Evolutionary conservation across 2,888 invertebrate genomes (phyloP).

Genomic region (Listrodromus nycthemerus): DNA sequence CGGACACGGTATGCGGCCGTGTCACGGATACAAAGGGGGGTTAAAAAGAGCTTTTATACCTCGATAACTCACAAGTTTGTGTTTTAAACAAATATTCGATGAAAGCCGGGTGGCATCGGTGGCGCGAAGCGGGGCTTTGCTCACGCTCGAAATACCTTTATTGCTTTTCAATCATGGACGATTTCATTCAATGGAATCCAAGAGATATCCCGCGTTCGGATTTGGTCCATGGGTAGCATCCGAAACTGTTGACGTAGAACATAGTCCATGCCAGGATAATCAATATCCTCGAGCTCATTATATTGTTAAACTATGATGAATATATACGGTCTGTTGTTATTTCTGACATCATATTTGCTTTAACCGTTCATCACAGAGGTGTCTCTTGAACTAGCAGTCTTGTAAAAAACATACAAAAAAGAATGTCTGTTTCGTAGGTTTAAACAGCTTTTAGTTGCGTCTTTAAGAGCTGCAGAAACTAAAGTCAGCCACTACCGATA

Average conservation of each 20-base stretch:
- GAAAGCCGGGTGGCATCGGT: slow-evolving; percentile 8
- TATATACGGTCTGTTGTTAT: too few relatives aligned
- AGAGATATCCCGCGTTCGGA: not conserved
- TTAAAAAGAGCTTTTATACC: slow-evolving; percentile 26
- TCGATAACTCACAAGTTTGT: slow-evolving; percentile 7
- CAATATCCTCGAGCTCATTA: too few relatives aligned
- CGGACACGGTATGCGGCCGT: not conserved
- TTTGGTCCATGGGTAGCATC: too few relatives aligned
- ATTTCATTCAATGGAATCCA: not conserved
- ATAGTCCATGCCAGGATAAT: too few relatives aligned
- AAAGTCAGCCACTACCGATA: slow-evolving; percentile 3
- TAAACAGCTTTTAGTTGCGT: too few relatives aligned
- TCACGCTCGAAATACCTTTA: slow-evolving; percentile 26
- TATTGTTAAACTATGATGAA: too few relatives aligned
- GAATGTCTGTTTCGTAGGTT: too few relatives aligned
- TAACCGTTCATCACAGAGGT: too few relatives aligned
- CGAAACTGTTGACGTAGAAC: too few relatives aligned
- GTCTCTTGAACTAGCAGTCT: too few relatives aligned
- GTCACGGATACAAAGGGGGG: not conserved
- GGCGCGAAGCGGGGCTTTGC: not conserved
- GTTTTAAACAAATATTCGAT: slow-evolving; percentile 34
- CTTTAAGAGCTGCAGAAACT: not conserved
- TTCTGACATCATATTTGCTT: too few relatives aligned
- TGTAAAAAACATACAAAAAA: too few relatives aligned
- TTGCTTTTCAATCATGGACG: not conserved